phyloP scores from a whole-genome alignment of 2,888 invertebrate species.

The Dryomyza anilis region DNA sequence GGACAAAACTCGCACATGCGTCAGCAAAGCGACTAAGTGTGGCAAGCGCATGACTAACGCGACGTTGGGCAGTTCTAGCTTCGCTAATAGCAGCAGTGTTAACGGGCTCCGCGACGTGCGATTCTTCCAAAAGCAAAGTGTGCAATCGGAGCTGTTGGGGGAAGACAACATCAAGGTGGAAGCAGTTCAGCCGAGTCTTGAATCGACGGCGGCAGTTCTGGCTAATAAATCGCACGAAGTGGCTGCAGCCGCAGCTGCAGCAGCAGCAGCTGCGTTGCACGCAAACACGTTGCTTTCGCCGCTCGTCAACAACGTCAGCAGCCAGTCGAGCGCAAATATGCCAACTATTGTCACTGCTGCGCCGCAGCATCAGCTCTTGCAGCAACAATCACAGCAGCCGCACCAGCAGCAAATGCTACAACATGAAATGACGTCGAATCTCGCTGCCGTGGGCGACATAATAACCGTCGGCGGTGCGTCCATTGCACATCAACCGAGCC shows the following conservation, averaged over 20 bases:
- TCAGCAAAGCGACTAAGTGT: conserved; percentile 23
- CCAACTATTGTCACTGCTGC: conserved; percentile 31
- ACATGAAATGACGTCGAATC: conserved; percentile 40
- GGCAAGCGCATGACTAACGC: conserved; percentile 25
- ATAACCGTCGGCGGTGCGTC: conserved; percentile 36
- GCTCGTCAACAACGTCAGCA: conserved; percentile 31
- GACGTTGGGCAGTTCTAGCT: conserved; percentile 30
- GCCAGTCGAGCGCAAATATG: conserved; percentile 34
- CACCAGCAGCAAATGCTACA: conserved; percentile 38
- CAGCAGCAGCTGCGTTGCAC: conserved; percentile 38
- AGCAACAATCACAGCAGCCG: conserved; percentile 36
- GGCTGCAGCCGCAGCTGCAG: conserved; percentile 41
- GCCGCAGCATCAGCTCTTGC: conserved; percentile 34
- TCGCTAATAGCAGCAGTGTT: conserved; percentile 17
- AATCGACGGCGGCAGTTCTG: conserved; percentile 1
- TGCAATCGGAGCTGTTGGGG: no score
- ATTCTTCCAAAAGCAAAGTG: conserved; percentile 49
- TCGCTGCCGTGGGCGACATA: conserved; percentile 39
- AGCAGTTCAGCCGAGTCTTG: background rate
- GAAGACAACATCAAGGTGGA: background rate
- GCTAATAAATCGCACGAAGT: conserved; percentile 29
- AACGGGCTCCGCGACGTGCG: conserved; percentile 40
- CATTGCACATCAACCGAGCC: conserved; percentile 33
- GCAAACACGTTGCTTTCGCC: conserved; percentile 36
- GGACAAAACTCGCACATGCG: conserved; percentile 34